Conservation (phyloP, 2,888 invertebrate species). For the Pecten maximus region DNA sequence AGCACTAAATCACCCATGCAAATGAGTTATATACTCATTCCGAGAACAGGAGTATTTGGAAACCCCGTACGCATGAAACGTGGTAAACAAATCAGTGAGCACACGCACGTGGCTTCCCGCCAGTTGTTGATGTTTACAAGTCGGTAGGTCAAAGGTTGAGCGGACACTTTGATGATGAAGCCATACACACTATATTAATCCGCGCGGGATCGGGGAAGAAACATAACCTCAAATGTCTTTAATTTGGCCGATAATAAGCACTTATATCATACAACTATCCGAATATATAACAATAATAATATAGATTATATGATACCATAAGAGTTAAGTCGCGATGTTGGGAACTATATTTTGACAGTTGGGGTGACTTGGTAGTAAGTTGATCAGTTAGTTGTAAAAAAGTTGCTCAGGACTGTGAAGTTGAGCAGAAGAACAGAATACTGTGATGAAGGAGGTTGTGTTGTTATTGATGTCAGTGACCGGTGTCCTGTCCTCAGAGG, state of each 20-base stretch:
- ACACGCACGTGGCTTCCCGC: background rate
- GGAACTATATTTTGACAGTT: background rate
- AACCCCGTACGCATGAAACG: background rate
- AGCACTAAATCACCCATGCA: background rate
- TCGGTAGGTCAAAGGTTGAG: background rate
- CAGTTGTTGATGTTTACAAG: conserved; percentile 19
- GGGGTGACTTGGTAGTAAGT: background rate
- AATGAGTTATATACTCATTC: background rate
- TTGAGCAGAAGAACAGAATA: background rate
- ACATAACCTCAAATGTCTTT: background rate
- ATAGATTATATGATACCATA: background rate
- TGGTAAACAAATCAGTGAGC: conserved; percentile 28
- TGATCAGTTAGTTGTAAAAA: background rate
- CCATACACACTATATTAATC: background rate
- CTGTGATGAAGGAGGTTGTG: background rate
- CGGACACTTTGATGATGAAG: background rate
- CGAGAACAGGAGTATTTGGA: background rate
- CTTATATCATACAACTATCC: background rate
- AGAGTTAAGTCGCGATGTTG: background rate
- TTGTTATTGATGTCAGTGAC: background rate
- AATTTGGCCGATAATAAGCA: background rate
- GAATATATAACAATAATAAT: background rate
- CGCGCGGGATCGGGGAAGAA: background rate
- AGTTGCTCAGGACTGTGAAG: background rate
- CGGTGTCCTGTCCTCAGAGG: background rate